These are phyloP conservation scores for Mystacides longicornis DNA, from an alignment of 2,888 invertebrate species.

Conservation along the genomic window DNA sequence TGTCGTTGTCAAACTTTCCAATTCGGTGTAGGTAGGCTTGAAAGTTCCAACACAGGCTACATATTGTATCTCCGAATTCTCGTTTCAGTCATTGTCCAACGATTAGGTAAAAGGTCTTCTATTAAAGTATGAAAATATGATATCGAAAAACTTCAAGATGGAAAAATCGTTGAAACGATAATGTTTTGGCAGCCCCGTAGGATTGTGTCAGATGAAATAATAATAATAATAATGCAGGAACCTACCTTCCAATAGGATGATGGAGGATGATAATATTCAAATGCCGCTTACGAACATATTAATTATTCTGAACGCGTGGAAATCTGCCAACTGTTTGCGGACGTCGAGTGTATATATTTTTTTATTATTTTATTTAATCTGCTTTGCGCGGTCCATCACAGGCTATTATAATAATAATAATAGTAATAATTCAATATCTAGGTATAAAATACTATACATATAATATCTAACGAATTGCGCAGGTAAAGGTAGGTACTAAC, in stretches of 20 bases:
- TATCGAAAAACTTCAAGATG: not conserved
- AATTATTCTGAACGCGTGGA: conserved; percentile 10
- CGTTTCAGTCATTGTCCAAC: not conserved
- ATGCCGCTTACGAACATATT: conserved; percentile 4
- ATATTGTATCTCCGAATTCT: too few species aligned
- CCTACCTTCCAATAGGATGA: not conserved
- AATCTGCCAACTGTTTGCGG: conserved; percentile 10
- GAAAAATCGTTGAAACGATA: not conserved
- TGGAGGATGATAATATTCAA: not conserved
- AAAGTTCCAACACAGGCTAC: too few species aligned
- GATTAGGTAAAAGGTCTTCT: not conserved
- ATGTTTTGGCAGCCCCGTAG: not conserved
- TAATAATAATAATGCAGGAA: too few species aligned
- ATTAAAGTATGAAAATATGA: not conserved
- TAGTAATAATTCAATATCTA: too few species aligned
- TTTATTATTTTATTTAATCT: conserved; percentile 5
- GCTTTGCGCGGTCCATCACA: conserved; percentile 5
- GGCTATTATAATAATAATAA: too few species aligned
- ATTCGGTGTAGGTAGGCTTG: too few species aligned
- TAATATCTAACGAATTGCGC: too few species aligned
- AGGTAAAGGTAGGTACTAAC: too few species aligned
- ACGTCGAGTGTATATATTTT: not conserved
- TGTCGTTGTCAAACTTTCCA: too few species aligned
- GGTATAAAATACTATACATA: too few species aligned
- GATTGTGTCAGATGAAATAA: too few species aligned